Conservation (phyloP, 1,140 invertebrate genomes). For the Aphelenchoides besseyi region DNA sequence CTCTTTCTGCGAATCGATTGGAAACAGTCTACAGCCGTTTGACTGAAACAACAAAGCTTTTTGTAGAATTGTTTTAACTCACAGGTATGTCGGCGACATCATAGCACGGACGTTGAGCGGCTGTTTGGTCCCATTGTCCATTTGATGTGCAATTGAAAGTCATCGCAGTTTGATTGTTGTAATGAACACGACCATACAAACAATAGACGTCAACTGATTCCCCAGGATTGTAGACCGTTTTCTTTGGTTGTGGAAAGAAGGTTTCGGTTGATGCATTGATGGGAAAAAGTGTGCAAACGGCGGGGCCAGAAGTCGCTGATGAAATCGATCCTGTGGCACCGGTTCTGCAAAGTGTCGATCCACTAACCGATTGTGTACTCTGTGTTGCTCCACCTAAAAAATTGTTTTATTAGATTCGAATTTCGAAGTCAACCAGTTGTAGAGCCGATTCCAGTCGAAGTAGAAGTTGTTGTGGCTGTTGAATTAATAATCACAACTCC, state of each 20-base stretch:
- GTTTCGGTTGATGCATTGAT: not conserved
- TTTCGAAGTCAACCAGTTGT: not conserved
- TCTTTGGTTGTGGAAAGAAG: conserved; percentile 12
- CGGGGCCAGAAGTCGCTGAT: not conserved
- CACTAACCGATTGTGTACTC: not conserved
- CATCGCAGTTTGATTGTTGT: conserved; percentile 3
- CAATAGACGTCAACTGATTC: not conserved
- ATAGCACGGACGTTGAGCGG: not conserved
- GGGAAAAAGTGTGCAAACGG: not conserved
- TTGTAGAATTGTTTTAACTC: not conserved
- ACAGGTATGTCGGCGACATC: not conserved
- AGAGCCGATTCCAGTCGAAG: not conserved
- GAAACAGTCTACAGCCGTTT: not conserved
- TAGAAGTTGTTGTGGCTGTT: not conserved
- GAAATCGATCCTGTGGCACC: not conserved
- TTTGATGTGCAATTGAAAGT: conserved; percentile 4
- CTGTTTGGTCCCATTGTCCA: not conserved
- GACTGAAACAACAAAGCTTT: too few relatives aligned
- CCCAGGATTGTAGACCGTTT: not conserved
- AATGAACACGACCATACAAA: conserved; percentile 5
- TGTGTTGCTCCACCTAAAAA: not conserved
- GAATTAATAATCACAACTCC: not conserved
- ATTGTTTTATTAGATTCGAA: not conserved
- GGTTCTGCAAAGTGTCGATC: not conserved
- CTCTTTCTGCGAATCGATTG: not conserved